phyloP scores from a whole-genome alignment of 2,888 invertebrate species.

The Idaea aversata region DNA sequence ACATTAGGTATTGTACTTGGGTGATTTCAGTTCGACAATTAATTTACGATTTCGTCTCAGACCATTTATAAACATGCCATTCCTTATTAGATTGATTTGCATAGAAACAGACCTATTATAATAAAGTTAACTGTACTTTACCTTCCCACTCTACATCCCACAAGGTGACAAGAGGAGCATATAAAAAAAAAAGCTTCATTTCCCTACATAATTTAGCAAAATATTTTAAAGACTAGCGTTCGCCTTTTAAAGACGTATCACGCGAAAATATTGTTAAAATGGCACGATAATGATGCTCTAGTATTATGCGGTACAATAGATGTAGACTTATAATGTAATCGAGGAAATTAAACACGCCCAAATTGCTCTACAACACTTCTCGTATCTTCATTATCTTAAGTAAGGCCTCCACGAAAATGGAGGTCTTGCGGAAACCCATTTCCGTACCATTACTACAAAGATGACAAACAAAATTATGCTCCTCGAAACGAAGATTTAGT shows the following conservation, averaged over 20 bases:
- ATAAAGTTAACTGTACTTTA: background rate
- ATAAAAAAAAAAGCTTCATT: background rate
- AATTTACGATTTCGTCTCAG: no score
- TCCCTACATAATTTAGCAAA: background rate
- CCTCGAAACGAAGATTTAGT: background rate
- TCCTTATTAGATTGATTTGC: background rate
- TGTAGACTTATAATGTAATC: background rate
- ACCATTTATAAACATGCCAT: background rate
- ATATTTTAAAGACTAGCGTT: background rate
- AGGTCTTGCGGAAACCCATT: conserved; percentile 39
- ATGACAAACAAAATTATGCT: conserved; percentile 5
- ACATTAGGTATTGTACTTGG: no score
- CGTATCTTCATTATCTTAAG: background rate
- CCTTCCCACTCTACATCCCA: background rate
- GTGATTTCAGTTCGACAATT: no score
- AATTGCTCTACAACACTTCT: background rate
- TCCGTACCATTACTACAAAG: conserved; percentile 34
- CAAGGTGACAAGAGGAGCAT: background rate
- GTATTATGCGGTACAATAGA: no score
- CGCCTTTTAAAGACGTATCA: no score
- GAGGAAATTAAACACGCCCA: background rate
- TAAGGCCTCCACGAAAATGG: conserved; percentile 6
- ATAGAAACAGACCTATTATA: background rate
- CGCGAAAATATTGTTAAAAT: no score
- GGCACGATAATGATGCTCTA: no score